Evolutionary conservation across 2,888 invertebrate genomes (phyloP).

Genomic region (Eilema caniola): DNA sequence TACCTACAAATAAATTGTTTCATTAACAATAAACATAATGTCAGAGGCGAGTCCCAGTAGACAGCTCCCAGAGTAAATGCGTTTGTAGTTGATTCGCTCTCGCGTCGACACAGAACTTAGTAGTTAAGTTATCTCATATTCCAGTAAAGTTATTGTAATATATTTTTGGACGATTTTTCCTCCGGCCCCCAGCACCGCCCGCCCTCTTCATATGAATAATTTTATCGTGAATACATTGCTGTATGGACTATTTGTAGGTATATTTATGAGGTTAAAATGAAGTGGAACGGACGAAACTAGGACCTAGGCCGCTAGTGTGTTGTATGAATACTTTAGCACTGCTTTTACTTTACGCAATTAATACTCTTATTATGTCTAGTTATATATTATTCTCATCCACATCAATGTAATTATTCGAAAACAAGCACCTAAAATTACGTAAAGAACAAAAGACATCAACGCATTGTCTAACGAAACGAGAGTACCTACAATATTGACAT

Average conservation of each 20-base stretch:
- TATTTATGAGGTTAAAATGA: too few relatives aligned
- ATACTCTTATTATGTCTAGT: not conserved
- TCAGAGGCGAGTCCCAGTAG: not conserved
- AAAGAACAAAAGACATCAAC: slow-evolving; percentile 71
- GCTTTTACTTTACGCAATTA: not conserved
- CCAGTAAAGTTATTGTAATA: slow-evolving; percentile 41
- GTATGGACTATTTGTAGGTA: too few relatives aligned
- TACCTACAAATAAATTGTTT: not conserved
- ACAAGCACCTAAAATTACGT: slow-evolving; percentile 8
- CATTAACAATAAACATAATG: not conserved
- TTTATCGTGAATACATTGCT: too few relatives aligned
- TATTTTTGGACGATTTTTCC: slow-evolving; percentile 33
- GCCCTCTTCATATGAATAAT: not conserved
- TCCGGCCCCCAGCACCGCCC: not conserved
- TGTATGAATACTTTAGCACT: too few relatives aligned
- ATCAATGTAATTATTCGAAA: not conserved
- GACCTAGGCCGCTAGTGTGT: too few relatives aligned
- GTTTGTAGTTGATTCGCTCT: slow-evolving; percentile 11
- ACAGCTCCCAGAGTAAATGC: too few relatives aligned
- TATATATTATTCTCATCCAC: not conserved
- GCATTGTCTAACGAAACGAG: slow-evolving; percentile 34
- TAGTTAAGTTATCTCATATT: slow-evolving; percentile 43
- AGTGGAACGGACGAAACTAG: too few relatives aligned
- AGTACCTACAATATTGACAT: not conserved
- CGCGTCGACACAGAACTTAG: slow-evolving; percentile 37